phyloP scores from a whole-genome alignment of 2,888 invertebrate genomes.

The Perizoma flavofasciatum region DNA sequence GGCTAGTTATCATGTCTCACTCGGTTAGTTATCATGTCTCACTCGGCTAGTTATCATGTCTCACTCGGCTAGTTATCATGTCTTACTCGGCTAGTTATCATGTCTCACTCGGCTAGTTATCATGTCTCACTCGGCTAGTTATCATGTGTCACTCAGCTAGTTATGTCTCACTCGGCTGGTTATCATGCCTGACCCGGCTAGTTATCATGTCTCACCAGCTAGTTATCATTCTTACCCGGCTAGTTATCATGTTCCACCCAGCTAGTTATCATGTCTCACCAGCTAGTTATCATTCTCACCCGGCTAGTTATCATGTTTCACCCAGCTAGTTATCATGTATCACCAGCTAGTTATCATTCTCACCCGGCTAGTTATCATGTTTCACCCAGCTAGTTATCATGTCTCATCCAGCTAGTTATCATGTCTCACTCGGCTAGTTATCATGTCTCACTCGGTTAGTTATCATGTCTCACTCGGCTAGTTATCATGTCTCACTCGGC shows the following conservation, averaged over 20 bases:
- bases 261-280: slow-evolving; percentile 47
- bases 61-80: slow-evolving; percentile 84
- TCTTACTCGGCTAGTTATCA: slow-evolving; percentile 48
- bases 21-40: not conserved
- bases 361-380: slow-evolving; percentile 87
- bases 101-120: slow-evolving; percentile 87
- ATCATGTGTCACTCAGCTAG: slow-evolving; percentile 84
- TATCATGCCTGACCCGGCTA: slow-evolving; percentile 89
- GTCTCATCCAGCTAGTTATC: no score
- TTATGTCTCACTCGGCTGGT: slow-evolving; percentile 79
- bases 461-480: slow-evolving; percentile 80
- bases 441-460: no score
- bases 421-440: slow-evolving; percentile 62
- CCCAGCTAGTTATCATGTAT: slow-evolving; percentile 91
- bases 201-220: slow-evolving; percentile 86
- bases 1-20: slow-evolving; percentile 48
- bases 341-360: slow-evolving; percentile 85
- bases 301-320: slow-evolving; percentile 91
- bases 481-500: slow-evolving; percentile 90
- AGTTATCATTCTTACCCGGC: slow-evolving; percentile 87
- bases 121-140: slow-evolving; percentile 76
- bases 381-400: slow-evolving; percentile 43
- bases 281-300: slow-evolving; percentile 88
- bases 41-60: slow-evolving; percentile 91
- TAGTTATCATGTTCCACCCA: slow-evolving; percentile 87